These are phyloP conservation scores for Epinotia nisella DNA, from an alignment of 2,888 invertebrate genomes.

Conservation along the genomic window DNA sequence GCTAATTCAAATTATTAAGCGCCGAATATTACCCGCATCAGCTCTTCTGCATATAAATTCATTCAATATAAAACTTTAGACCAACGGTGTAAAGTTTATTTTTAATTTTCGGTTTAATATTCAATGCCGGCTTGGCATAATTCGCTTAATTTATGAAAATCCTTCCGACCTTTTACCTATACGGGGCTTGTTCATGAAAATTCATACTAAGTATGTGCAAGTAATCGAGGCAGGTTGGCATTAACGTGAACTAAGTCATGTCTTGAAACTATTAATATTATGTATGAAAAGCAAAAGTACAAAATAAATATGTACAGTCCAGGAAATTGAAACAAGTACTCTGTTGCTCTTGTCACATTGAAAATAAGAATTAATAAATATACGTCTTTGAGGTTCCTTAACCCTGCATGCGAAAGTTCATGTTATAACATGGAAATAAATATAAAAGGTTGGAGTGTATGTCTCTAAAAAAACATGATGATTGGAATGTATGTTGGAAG, in stretches of 20 bases:
- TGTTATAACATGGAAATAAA: background rate
- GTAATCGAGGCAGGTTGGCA: background rate
- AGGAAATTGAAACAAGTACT: no score
- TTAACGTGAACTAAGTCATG: background rate
- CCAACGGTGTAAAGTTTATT: conserved; percentile 1
- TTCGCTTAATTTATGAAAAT: conserved; percentile 41
- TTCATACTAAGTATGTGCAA: conserved; percentile 33
- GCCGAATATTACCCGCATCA: background rate
- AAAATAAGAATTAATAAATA: no score
- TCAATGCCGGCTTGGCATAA: conserved; percentile 26
- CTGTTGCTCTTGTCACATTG: background rate
- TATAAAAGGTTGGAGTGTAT: background rate
- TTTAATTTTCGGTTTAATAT: conserved; percentile 21
- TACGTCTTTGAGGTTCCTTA: no score
- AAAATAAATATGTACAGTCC: no score
- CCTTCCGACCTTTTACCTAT: conserved; percentile 39
- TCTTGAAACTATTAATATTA: background rate
- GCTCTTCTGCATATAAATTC: background rate
- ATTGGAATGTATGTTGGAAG: background rate
- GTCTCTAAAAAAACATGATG: no score
- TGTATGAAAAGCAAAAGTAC: no score
- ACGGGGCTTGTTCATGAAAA: conserved; percentile 36
- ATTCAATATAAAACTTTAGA: background rate
- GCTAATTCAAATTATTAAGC: background rate
- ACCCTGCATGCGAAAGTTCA: no score